Evolutionary conservation across 1,140 invertebrate species (phyloP), one percentile per base, ranked within the genome.

Genomic region (Leptopilina boulardi): DNA sequence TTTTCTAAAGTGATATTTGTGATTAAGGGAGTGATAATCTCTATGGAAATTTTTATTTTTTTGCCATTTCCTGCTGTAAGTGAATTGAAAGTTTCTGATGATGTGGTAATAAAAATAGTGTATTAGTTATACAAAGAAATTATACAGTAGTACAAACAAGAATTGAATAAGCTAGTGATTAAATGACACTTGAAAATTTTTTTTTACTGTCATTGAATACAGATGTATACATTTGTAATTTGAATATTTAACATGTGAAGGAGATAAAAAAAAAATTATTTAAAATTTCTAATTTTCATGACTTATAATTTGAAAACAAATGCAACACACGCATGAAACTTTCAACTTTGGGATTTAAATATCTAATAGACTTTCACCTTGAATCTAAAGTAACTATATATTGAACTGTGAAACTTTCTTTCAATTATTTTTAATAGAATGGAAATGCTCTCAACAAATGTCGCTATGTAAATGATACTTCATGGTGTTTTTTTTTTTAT

Each of bases 41-140:
- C 26, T 30, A 30, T 30, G 2, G 26, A n/a, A n/a, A n/a, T n/a
- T 30, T 30, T 30, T 30, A 30, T 30, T 30, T 30, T 30, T 30
- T 30, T 42, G 41, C 9, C 8, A 10, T 44, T 15, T 44, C 15
- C 42, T 44, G 15, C 13, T 44, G 5, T 44, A n/a, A 15, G 15
- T 44, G 15, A 2, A 44, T 44, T 38, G 3, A 38, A 38, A 38
- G 3, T 38, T 38, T 38, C 8, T 38, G 13, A 47, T 47, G 3
- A n/a, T 47, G n/a, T n/a, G 47, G 47, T 51, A 23, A 76, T 15
- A 78, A 82, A 81, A 73, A 74, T 79, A 42, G 21, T 11, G n/a
- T 6, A 19, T 70, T 44, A 71, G 23, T 73, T 73, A 59, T 38
- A 18, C 9, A 54, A 15, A 26, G 11, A 26, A 38, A 26, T 26